These are phyloP conservation scores for Ephydatia muelleri DNA, from an alignment of 37 sponge, comb jelly and placozoan species.

Conservation along the genomic window DNA sequence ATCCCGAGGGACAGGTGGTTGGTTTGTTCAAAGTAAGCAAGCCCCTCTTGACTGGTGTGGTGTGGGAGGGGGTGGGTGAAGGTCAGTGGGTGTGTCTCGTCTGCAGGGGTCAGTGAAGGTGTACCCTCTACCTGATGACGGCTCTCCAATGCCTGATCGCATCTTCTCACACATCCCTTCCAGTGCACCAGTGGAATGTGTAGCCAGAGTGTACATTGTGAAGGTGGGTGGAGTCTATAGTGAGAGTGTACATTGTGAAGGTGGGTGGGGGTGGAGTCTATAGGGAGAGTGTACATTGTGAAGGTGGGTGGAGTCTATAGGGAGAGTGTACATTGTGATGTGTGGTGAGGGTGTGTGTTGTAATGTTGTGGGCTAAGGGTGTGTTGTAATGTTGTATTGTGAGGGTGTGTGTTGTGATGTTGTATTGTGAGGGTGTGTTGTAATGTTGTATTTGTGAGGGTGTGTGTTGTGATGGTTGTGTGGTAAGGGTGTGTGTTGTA, in stretches of 20 bases:
- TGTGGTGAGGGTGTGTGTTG: too few species aligned
- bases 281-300: background rate
- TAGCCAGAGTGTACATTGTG: conserved; percentile 92
- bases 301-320: background rate
- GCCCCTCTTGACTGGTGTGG: background rate
- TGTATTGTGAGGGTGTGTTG: too few species aligned
- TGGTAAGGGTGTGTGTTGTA: too few species aligned
- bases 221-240: conserved; percentile 74
- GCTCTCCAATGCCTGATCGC: conserved; percentile 58
- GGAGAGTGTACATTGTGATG: background rate
- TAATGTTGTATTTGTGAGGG: background rate
- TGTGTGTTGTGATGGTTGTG: background rate
- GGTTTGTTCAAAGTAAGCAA: conserved; percentile 80
- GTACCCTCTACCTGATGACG: conserved; percentile 94
- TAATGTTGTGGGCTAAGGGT: too few species aligned
- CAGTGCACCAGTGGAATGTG: conserved; percentile 70
- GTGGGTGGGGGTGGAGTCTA: background rate
- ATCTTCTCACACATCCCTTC: conserved; percentile 75
- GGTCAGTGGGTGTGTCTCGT: background rate
- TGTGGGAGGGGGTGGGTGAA: background rate
- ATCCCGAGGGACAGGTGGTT: conserved; percentile 61
- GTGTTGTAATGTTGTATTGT: background rate
- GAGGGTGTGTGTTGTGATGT: too few species aligned
- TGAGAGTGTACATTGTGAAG: background rate
- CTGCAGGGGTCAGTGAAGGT: conserved; percentile 87